Percentiles rank a stretch among this genome's conserved stretches.
Evolutionary conservation across 35 echinoderm and acorn worm genomes (phyloP).

Genomic region (Diadema setosum): DNA sequence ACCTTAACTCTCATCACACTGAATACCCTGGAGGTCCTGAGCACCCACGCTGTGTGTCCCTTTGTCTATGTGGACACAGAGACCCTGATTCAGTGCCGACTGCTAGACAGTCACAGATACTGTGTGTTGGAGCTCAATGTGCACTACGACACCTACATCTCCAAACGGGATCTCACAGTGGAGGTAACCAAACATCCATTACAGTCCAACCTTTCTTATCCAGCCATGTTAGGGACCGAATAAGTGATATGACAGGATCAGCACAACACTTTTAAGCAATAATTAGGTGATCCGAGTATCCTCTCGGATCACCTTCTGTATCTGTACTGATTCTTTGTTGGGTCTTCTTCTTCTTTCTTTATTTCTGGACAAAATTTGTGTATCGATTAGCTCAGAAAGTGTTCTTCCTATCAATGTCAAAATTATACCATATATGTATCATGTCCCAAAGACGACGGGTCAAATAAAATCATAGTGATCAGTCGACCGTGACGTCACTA

Average conservation of each 20-base stretch:
- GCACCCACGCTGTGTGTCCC: slow-evolving; percentile 78
- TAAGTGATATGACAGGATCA: not conserved
- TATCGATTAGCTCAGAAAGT: too few species aligned
- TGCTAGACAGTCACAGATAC: slow-evolving; percentile 80
- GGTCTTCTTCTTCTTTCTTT: too few species aligned
- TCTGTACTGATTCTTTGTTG: too few species aligned
- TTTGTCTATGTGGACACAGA: slow-evolving; percentile 96
- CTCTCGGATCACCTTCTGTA: too few species aligned
- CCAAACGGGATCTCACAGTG: slow-evolving; percentile 85
- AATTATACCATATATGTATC: too few species aligned
- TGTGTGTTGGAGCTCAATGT: slow-evolving; percentile 85
- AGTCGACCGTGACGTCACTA: too few species aligned
- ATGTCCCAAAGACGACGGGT: too few species aligned
- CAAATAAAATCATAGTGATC: too few species aligned
- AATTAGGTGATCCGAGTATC: too few species aligned
- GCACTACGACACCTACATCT: slow-evolving; percentile 98
- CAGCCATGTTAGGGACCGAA: not conserved
- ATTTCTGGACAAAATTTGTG: too few species aligned
- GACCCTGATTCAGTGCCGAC: slow-evolving; percentile 47
- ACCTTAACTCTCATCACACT: slow-evolving; percentile 69
- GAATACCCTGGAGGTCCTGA: slow-evolving; percentile 84
- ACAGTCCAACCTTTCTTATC: not conserved
- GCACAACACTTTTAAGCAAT: too few species aligned
- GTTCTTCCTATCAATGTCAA: too few species aligned
- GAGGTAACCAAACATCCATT: slow-evolving; percentile 65